Evolutionary conservation across 2,888 invertebrate species (phyloP).

Genomic region (Xylota sylvarum): DNA sequence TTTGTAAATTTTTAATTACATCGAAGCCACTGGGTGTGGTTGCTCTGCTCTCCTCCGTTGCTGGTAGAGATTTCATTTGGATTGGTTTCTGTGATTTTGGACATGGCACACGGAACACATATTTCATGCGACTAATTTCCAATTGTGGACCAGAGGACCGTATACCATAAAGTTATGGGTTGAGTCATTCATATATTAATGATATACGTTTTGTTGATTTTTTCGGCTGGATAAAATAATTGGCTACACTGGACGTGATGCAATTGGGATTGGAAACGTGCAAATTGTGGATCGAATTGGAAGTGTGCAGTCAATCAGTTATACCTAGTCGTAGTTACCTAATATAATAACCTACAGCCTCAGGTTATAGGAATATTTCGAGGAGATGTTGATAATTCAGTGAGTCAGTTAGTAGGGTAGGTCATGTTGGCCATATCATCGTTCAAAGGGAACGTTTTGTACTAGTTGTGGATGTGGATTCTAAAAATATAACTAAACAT

Average conservation of each 20-base stretch:
- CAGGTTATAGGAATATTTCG: not conserved
- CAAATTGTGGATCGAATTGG: not conserved
- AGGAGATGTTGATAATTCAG: too few species aligned
- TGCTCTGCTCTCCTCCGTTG: not conserved
- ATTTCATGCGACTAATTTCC: conserved; percentile 44
- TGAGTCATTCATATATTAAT: conserved; percentile 46
- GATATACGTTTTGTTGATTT: conserved; percentile 31
- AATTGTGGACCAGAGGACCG: not conserved
- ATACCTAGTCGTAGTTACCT: not conserved
- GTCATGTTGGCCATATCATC: too few species aligned
- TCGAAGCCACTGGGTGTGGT: conserved; percentile 68
- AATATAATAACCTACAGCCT: not conserved
- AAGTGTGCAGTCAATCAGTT: not conserved
- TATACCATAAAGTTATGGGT: conserved; percentile 26
- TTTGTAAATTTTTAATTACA: conserved; percentile 68
- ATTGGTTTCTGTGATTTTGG: conserved; percentile 27
- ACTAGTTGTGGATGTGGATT: too few species aligned
- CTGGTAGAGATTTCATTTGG: conserved; percentile 34
- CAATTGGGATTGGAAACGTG: conserved; percentile 29
- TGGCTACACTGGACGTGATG: conserved; percentile 30
- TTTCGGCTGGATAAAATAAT: conserved; percentile 29
- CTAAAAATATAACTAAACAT: too few species aligned
- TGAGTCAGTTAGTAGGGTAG: too few species aligned
- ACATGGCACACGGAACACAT: conserved; percentile 37
- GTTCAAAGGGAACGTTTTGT: too few species aligned